Evolutionary conservation across 2,888 invertebrate genomes (phyloP), one percentile per base, ranked within the genome.

Genomic region (Hyposoter dolosus): DNA sequence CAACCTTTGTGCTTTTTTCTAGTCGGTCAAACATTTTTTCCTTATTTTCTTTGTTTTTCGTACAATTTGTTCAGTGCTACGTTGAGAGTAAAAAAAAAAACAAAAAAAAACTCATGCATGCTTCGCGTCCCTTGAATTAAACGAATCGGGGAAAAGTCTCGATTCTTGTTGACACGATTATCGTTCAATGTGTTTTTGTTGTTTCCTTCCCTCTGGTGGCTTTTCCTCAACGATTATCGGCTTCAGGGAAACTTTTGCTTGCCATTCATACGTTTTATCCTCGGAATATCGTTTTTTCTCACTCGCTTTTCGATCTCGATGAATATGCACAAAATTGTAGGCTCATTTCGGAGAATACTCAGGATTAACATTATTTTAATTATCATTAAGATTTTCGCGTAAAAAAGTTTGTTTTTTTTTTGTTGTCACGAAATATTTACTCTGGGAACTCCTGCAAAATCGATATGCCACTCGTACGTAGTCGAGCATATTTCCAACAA

Each of bases 401-500:
- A 0, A 19, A 23, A 12, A 40, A 45, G 9, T 19, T 23, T 10
- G 40, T 15, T 43, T 50, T 17, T 47, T 19, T 47, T 19, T 35
- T 47, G 19, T 12, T 32, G 23, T 35, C 50, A 71, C 65, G 74
- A 74, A 19, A 69, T 50, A 23, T 65, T 71, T 66, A 71, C 63
- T 28, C 28, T 63, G 47, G 53, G 47, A 80, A 56, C 69, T 23
- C 65, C 77, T 71, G 74, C 40, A 75, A 50, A 80, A 79, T 75
- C 56, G 56, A 85, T 72, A 68, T 50, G 76, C 76, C 28, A 66
- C 35, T 78, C 80, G 56, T 53, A 75, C 66, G 43, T 2, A 72
- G 72, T 82, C 76, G 50, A 90, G 88, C 86, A 85, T 88, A 90
- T 88, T 91, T 92, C 92, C 93, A 93, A 92, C 93, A 92, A 93